These are phyloP conservation scores for Stichodactyla mertensii DNA, from an alignment of 64 coral and sea anemone species.

Conservation along the genomic window DNA sequence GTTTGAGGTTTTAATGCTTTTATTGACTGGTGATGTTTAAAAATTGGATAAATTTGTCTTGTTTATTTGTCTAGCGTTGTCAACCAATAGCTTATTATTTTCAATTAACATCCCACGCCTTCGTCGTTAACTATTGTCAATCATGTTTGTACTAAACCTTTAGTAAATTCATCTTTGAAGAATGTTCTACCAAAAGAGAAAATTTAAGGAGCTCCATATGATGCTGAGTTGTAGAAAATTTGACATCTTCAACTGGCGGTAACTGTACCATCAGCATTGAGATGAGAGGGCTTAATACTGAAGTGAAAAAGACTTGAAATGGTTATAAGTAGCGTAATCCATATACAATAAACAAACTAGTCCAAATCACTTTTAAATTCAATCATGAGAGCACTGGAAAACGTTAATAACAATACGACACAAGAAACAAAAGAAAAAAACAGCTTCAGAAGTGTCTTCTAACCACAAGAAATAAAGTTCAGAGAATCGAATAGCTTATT, in stretches of 20 bases:
- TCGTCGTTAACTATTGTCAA: background rate
- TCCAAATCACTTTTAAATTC: background rate
- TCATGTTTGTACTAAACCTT: background rate
- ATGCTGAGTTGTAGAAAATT: background rate
- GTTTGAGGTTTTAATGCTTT: background rate
- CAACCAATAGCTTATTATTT: background rate
- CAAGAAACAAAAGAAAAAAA: background rate
- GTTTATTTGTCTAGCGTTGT: slow-evolving; percentile 10
- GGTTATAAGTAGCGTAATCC: background rate
- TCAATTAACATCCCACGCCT: slow-evolving; percentile 17
- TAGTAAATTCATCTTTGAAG: background rate
- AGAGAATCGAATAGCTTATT: background rate
- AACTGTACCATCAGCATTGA: background rate
- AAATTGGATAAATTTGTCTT: background rate
- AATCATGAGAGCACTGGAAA: background rate
- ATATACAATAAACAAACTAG: background rate
- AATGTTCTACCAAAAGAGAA: background rate
- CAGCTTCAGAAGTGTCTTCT: background rate
- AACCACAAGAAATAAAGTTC: background rate
- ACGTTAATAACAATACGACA: background rate
- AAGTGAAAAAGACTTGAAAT: background rate
- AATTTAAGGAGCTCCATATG: background rate
- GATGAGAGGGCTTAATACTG: background rate
- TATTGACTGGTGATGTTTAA: background rate
- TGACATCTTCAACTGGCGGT: background rate